phyloP scores from a whole-genome alignment of 2,797 vertebrate genomes.

The Oreortyx pictus region DNA sequence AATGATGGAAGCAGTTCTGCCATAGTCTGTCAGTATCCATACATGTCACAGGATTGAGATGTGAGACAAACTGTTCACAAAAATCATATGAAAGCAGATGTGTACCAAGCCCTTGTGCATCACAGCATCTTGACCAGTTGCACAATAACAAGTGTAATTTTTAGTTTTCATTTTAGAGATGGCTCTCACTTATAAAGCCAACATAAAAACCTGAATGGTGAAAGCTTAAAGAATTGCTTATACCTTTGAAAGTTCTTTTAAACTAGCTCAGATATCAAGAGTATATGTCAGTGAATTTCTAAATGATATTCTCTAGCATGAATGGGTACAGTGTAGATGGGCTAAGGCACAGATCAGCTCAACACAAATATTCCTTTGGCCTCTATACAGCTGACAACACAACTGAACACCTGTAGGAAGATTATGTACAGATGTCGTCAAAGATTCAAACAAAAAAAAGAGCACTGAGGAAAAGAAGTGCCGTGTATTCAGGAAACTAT shows the following conservation, averaged over 20 bases:
- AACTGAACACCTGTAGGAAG: constrained; percentile 25
- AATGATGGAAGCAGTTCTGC: neutral
- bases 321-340: neutral
- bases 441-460: constrained; percentile 12
- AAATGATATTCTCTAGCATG: neutral
- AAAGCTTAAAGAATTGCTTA: neutral
- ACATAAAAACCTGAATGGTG: neutral
- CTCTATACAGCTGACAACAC: neutral
- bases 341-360: neutral
- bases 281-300: neutral
- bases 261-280: neutral
- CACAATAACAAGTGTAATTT: neutral
- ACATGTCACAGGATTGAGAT: neutral
- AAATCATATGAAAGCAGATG: neutral
- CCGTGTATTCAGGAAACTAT: constrained; percentile 8
- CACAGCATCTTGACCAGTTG: neutral
- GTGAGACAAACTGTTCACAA: neutral
- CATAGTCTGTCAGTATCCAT: neutral
- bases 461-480: constrained; percentile 12
- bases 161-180: neutral
- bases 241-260: constrained; percentile 7
- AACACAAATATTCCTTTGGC: neutral
- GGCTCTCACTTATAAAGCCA: neutral
- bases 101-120: neutral
- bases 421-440: constrained; percentile 7